Evolutionary conservation across 2,113 vertebrate species (phyloP).

Genomic region (Pseudorasbora parva): DNA sequence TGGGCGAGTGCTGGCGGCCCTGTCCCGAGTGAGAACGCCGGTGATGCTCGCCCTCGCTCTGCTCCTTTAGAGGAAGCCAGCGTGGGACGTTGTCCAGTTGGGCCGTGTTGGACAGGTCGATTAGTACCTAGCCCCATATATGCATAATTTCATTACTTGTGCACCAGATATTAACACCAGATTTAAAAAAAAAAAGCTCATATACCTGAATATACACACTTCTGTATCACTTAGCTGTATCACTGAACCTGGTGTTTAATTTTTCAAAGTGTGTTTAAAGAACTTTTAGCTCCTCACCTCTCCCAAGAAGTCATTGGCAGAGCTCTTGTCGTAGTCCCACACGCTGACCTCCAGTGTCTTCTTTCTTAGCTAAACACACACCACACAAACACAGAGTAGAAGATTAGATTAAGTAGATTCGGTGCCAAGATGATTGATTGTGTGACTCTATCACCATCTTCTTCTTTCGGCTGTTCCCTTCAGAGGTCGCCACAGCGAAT

Average conservation of each 20-base stretch:
- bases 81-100: slow-evolving; percentile 91
- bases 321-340: slow-evolving; percentile 98
- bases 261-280: background rate
- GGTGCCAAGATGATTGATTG: background rate
- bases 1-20: slow-evolving; percentile 85
- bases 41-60: slow-evolving; percentile 91
- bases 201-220: background rate
- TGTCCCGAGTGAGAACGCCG: slow-evolving; percentile 87
- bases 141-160: background rate
- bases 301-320: slow-evolving; percentile 97
- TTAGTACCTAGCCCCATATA: slow-evolving; percentile 83
- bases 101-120: slow-evolving; percentile 88
- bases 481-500: no score
- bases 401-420: background rate
- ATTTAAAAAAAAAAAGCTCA: no score
- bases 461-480: no score
- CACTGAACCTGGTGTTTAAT: background rate
- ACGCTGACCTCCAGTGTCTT: slow-evolving; percentile 98
- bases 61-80: slow-evolving; percentile 93
- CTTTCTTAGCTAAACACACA: slow-evolving; percentile 88
- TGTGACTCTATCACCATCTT: background rate
- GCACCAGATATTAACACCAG: background rate
- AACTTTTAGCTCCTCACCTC: slow-evolving; percentile 82
- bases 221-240: background rate
- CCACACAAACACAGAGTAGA: slow-evolving; percentile 28